Percentiles rank a stretch among this genome's conserved stretches.
These are phyloP conservation scores for Contarinia nasturtii DNA, from an alignment of 1,140 invertebrate genomes.

Conservation along the genomic window DNA sequence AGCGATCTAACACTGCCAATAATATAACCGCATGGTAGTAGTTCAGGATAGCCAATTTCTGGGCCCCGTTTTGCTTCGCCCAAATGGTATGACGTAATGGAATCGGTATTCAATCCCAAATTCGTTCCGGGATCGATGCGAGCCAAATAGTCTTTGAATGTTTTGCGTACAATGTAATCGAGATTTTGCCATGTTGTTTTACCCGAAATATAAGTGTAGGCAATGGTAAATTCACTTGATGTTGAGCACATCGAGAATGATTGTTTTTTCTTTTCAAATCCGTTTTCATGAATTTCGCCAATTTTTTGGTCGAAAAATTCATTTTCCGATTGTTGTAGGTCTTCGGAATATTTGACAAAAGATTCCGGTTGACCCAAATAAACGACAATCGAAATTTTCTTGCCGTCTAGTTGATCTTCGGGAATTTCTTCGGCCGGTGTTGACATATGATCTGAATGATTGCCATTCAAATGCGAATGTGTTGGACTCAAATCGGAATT, in stretches of 20 bases:
- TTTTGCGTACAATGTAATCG: slow-evolving; percentile 73
- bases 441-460: slow-evolving; percentile 10
- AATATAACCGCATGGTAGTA: slow-evolving; percentile 83
- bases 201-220: slow-evolving; percentile 70
- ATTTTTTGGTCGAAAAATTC: slow-evolving; percentile 23
- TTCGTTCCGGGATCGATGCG: slow-evolving; percentile 82
- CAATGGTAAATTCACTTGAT: slow-evolving; percentile 53
- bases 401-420: slow-evolving; percentile 62
- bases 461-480: slow-evolving; percentile 18
- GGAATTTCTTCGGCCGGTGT: slow-evolving; percentile 38
- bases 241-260: slow-evolving; percentile 14
- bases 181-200: slow-evolving; percentile 91
- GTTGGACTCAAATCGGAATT: slow-evolving; percentile 11
- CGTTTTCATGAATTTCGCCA: slow-evolving; percentile 26
- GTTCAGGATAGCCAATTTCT: slow-evolving; percentile 56
- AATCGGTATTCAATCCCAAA: slow-evolving; percentile 74
- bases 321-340: slow-evolving; percentile 33
- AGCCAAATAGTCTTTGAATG: slow-evolving; percentile 88
- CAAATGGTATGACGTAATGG: slow-evolving; percentile 79
- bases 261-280: slow-evolving; percentile 8
- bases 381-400: slow-evolving; percentile 64
- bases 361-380: slow-evolving; percentile 64
- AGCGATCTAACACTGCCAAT: slow-evolving; percentile 65
- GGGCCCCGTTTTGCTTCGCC: slow-evolving; percentile 64
- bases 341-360: slow-evolving; percentile 50